Evolutionary conservation across 2,888 invertebrate genomes (phyloP).

Genomic region (Chaetogeoica ovagalla): DNA sequence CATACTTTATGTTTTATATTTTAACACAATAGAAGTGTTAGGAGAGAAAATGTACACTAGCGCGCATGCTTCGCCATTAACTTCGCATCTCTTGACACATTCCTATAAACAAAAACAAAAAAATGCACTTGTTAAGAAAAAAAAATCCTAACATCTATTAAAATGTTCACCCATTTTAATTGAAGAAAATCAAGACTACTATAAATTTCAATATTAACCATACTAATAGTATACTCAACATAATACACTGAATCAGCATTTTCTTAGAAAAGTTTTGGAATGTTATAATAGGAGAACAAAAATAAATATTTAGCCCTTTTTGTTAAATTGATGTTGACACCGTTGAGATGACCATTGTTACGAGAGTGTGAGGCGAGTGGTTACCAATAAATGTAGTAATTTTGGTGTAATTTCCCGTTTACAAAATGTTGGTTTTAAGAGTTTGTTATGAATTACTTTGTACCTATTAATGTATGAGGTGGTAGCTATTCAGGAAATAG

Average conservation of each 20-base stretch:
- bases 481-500: slow-evolving; percentile 52
- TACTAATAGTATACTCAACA: neutral
- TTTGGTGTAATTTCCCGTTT: slow-evolving; percentile 51
- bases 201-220: neutral
- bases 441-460: slow-evolving; percentile 41
- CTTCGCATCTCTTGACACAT: slow-evolving; percentile 51
- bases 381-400: slow-evolving; percentile 45
- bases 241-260: slow-evolving; percentile 29
- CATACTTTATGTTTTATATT: slow-evolving; percentile 46
- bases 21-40: slow-evolving; percentile 50
- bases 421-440: slow-evolving; percentile 51
- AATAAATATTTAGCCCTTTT: slow-evolving; percentile 22
- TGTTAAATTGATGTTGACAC: slow-evolving; percentile 32
- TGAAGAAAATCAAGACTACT: slow-evolving; percentile 35
- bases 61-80: slow-evolving; percentile 49
- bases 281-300: slow-evolving; percentile 21
- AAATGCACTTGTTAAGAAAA: slow-evolving; percentile 53
- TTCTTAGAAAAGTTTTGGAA: slow-evolving; percentile 27
- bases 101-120: slow-evolving; percentile 53
- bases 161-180: slow-evolving; percentile 38
- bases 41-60: slow-evolving; percentile 53
- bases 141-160: slow-evolving; percentile 48
- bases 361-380: slow-evolving; percentile 53
- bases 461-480: slow-evolving; percentile 52
- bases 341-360: slow-evolving; percentile 47